phyloP scores from a whole-genome alignment of 2,797 vertebrate species.

The Muscicapa striata region DNA sequence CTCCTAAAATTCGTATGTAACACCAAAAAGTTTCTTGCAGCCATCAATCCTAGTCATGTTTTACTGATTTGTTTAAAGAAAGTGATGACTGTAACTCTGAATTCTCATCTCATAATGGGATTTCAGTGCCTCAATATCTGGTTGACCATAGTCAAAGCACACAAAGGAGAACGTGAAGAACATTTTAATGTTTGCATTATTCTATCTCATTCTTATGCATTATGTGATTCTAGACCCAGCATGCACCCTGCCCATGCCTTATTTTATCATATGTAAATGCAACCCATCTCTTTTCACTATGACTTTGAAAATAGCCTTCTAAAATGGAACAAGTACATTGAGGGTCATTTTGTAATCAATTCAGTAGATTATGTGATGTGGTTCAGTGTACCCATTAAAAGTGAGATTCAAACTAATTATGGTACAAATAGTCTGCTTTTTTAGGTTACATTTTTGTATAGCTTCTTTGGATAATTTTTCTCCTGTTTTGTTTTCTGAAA shows the following conservation, averaged over 20 bases:
- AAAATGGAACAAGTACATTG: background rate
- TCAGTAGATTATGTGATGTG: background rate
- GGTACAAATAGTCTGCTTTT: background rate
- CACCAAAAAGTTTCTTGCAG: background rate
- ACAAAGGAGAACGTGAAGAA: background rate
- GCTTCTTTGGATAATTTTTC: background rate
- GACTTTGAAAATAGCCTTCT: conserved; percentile 5
- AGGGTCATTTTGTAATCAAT: background rate
- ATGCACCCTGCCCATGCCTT: background rate
- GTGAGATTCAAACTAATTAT: background rate
- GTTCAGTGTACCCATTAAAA: background rate
- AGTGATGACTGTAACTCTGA: background rate
- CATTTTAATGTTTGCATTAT: conserved; percentile 10
- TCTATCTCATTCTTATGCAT: background rate
- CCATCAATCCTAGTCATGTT: background rate
- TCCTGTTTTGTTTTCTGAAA: background rate
- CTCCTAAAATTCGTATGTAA: background rate
- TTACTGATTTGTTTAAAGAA: background rate
- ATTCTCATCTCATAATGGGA: background rate
- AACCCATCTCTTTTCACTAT: background rate
- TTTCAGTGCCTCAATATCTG: background rate
- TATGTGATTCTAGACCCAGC: background rate
- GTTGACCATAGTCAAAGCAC: background rate
- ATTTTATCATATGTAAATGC: conserved; percentile 33
- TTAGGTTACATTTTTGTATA: background rate